Evolutionary conservation across 2,113 vertebrate genomes (phyloP).

Genomic region (Aspidoscelis tigris): DNA sequence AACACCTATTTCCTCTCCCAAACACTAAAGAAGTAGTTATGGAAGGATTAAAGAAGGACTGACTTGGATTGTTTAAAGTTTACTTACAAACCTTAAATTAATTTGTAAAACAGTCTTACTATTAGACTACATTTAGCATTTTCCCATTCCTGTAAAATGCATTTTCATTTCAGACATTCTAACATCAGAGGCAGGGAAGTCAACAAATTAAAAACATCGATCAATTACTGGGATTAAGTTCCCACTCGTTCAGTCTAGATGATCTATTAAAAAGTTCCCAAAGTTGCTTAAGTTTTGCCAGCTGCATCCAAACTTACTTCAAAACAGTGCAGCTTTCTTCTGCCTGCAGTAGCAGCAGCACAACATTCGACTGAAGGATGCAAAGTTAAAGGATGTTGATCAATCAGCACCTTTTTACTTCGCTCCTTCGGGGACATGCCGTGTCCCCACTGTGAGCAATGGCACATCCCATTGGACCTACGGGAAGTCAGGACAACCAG

Average conservation of each 20-base stretch:
- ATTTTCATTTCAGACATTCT: neutral
- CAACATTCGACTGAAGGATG: too few species aligned
- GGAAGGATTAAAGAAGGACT: constrained; percentile 13
- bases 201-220: neutral
- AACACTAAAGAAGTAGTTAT: constrained; percentile 11
- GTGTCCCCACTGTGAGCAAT: neutral
- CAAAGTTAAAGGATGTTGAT: too few species aligned
- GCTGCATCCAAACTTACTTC: neutral
- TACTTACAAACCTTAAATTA: rapidly evolving
- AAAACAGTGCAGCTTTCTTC: too few species aligned
- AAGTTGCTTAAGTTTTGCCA: neutral
- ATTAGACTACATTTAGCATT: constrained; percentile 35
- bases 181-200: neutral
- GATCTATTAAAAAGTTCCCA: neutral
- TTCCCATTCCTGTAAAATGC: neutral
- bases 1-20: too few species aligned
- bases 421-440: too few species aligned
- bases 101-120: constrained; percentile 53
- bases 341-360: too few species aligned
- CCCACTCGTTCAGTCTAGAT: neutral
- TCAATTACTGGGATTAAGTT: neutral
- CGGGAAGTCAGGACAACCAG: too few species aligned
- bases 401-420: too few species aligned
- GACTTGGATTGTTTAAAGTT: constrained; percentile 48
- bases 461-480: too few species aligned